Evolutionary conservation across 2,888 invertebrate species (phyloP).

Genomic region (Eristalis arbustorum): DNA sequence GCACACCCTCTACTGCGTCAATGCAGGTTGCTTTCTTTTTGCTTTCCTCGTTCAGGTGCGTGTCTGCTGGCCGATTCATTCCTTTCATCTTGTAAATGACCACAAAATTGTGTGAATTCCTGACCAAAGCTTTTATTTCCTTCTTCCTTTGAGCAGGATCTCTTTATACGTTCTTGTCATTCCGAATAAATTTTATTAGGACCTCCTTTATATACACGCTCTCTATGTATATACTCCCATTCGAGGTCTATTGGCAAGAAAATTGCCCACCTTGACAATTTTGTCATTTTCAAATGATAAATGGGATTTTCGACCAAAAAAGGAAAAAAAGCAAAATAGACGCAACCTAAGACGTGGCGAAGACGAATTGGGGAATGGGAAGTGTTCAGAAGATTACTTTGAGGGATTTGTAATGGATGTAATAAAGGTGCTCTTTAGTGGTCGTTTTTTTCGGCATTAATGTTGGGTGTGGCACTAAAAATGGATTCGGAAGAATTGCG

Average conservation of each 20-base stretch:
- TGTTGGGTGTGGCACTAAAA: conserved; percentile 45
- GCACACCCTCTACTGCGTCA: neutral
- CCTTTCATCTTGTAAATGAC: conserved; percentile 50
- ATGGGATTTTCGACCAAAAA: conserved; percentile 43
- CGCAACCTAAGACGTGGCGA: conserved; percentile 9
- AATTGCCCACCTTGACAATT: conserved; percentile 60
- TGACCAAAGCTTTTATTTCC: conserved; percentile 30
- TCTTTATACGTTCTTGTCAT: conserved; percentile 54
- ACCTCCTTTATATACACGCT: conserved; percentile 10
- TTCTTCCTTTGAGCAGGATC: conserved; percentile 31
- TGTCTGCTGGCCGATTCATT: neutral
- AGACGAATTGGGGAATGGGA: conserved; percentile 23
- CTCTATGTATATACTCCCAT: neutral
- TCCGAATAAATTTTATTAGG: conserved; percentile 56
- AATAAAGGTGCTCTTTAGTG: conserved; percentile 31
- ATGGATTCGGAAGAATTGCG: neutral
- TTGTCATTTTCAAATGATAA: conserved; percentile 63
- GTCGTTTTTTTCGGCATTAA: conserved; percentile 11
- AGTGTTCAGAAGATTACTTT: conserved; percentile 24
- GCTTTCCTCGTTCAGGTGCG: neutral
- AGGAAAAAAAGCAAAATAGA: neutral
- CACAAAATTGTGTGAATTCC: conserved; percentile 42
- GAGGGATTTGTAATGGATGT: conserved; percentile 50
- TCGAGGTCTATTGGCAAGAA: conserved; percentile 37
- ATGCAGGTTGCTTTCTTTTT: neutral